phyloP scores from a whole-genome alignment of 1,140 invertebrate genomes.

The Dreissena polymorpha region DNA sequence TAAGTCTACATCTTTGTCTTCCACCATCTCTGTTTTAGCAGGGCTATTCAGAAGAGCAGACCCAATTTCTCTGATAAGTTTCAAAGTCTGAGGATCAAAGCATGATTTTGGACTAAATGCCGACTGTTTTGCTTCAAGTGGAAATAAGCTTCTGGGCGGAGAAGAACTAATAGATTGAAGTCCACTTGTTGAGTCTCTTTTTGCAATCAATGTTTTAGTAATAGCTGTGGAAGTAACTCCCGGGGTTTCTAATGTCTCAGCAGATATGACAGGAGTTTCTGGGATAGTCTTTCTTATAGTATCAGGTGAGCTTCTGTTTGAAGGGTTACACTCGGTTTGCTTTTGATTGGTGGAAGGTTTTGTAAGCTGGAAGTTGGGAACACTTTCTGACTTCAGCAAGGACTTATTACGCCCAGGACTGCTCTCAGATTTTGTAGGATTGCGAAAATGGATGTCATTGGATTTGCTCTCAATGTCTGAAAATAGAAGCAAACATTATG shows the following conservation, averaged over 20 bases:
- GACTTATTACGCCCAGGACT: background rate
- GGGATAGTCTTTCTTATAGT: no score
- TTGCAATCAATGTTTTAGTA: no score
- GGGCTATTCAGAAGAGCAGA: slow-evolving; percentile 70
- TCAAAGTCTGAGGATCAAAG: slow-evolving; percentile 66
- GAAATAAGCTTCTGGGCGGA: background rate
- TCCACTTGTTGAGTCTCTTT: no score
- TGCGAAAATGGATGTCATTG: slow-evolving; percentile 2
- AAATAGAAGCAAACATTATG: slow-evolving; percentile 1
- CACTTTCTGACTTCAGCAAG: background rate
- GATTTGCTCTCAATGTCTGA: slow-evolving; percentile 38
- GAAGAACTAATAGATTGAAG: no score
- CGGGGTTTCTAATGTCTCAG: no score
- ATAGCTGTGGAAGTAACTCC: no score
- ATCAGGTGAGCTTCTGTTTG: no score
- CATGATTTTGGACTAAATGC: background rate
- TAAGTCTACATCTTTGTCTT: slow-evolving; percentile 52
- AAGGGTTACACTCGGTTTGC: no score
- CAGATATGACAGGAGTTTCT: no score
- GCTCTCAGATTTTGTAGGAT: background rate
- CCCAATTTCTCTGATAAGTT: slow-evolving; percentile 71
- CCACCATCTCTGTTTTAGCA: slow-evolving; percentile 50
- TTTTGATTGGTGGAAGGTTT: background rate
- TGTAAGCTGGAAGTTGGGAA: background rate
- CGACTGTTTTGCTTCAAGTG: slow-evolving; percentile 18